A percentile compares a stretch with the other conserved stretches of the same genome.
These are phyloP conservation scores for Catalaphyllia jardinei DNA, from an alignment of 64 coral and sea anemone genomes.

Conservation along the genomic window DNA sequence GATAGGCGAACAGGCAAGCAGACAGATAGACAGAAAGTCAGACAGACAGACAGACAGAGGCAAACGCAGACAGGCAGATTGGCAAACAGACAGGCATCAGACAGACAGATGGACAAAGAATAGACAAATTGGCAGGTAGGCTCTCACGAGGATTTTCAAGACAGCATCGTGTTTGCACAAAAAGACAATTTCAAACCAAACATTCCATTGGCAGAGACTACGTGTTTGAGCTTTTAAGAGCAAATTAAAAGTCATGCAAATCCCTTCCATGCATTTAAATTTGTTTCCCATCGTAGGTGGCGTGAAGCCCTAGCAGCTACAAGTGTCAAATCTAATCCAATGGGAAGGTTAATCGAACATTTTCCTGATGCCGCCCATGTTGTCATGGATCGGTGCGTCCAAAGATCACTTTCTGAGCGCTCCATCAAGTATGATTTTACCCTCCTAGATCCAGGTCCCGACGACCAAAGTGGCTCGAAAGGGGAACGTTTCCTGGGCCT, in stretches of 20 bases:
- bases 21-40: too few species aligned
- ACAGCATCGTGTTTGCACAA: too few species aligned
- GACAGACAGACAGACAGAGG: too few species aligned
- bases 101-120: neutral
- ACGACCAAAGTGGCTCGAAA: constrained; percentile 30
- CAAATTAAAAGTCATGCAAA: neutral
- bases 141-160: neutral
- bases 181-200: too few species aligned
- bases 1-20: too few species aligned
- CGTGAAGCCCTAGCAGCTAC: constrained; percentile 47
- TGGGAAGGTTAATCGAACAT: constrained; percentile 69
- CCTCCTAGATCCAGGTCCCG: constrained; percentile 64
- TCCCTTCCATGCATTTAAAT: neutral
- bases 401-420: constrained; percentile 22
- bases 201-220: too few species aligned
- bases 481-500: constrained; percentile 35
- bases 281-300: constrained; percentile 42
- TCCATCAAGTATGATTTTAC: constrained; percentile 72
- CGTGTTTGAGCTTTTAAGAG: too few species aligned
- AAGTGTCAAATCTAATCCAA: constrained; percentile 36
- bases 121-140: neutral
- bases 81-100: neutral
- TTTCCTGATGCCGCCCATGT: constrained; percentile 71
- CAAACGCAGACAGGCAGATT: too few species aligned
- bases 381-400: constrained; percentile 73